A percentile compares a stretch with the other conserved stretches of the same genome.
phyloP scores from a whole-genome alignment of 2,888 invertebrate species.

The Ophion costatus region DNA sequence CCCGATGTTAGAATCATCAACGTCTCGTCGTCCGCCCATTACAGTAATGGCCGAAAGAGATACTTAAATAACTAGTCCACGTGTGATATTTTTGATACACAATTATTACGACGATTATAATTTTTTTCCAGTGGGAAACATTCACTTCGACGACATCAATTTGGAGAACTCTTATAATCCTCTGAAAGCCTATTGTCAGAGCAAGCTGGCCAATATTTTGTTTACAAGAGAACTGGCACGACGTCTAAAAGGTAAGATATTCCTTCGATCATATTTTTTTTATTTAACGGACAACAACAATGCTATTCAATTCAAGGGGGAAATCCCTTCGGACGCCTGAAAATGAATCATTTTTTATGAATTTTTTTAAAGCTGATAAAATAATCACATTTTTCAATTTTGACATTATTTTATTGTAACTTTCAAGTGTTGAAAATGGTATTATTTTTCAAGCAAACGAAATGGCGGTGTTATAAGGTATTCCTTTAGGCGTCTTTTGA shows the following conservation, averaged over 20 bases:
- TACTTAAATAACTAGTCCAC: neutral
- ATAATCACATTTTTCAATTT: too few relatives aligned
- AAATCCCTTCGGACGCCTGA: too few relatives aligned
- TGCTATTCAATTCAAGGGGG: neutral
- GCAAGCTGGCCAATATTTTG: conserved; percentile 91
- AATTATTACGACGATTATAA: neutral
- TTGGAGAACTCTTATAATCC: conserved; percentile 88
- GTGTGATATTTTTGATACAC: neutral
- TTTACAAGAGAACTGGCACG: conserved; percentile 89
- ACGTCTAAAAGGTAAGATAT: conserved; percentile 85
- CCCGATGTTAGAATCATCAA: conserved; percentile 85
- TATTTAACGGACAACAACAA: neutral
- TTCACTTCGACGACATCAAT: conserved; percentile 90
- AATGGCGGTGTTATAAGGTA: too few relatives aligned
- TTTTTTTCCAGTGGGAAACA: conserved; percentile 83
- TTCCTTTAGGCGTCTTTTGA: too few relatives aligned
- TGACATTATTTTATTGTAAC: too few relatives aligned
- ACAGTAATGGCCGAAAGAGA: conserved; percentile 79
- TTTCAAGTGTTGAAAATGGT: too few relatives aligned
- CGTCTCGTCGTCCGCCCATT: conserved; percentile 86
- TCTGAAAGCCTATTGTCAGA: conserved; percentile 89
- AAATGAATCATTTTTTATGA: too few relatives aligned
- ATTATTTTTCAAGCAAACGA: too few relatives aligned
- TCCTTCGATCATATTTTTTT: neutral
- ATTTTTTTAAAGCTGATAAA: too few relatives aligned